Base-by-base conservation (phyloP, 1,140 invertebrate genomes). In the Leptonema lineaticorne region DNA sequence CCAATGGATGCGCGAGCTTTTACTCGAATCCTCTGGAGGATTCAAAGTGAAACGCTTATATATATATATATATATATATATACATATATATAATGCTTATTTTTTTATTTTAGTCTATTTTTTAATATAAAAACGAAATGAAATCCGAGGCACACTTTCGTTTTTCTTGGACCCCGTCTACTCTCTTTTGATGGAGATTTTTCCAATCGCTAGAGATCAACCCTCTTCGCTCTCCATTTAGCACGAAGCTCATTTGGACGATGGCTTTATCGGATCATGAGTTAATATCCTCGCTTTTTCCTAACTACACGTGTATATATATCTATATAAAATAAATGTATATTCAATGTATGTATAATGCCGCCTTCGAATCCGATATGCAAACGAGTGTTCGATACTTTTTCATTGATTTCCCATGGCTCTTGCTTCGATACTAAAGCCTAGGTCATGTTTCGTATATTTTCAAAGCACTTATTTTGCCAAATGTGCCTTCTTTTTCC, bases 191-290 rank as follows among this genome's bases (percentile, higher is more conserved):
- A 64, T 67, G 30, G 46, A 67, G 53, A 67, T 59, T 67, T 53
- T 67, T 67, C 65, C 65, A 67, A 67, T 67, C 65, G 53, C 56
- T n/a, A n/a, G 57, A 67, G 65, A 67, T 67, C 22, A 59, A 67
- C 26, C 65, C 45, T 59, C 45, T 67, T 67, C 50, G 64, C 65
- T 67, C 57, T 45, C 65, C 50, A 64, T 64, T 64, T 64, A 64
- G 62, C 62, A 64, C 56, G 27, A 67, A 67, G 37, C 65, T 67
- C 65, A 60, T 67, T 67, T 67, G 57, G 53, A 18, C 37, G 26
- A 24, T 59, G 56, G n/a, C 53, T 29, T 48, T 59, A 67, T 67
- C 65, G 56, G 65, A 67, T 67, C 65, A 48, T 8, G 57, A 67
- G 50, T 67, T 67, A 67, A 67, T 67, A 67, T 67, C 27, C 65